Evolutionary conservation across 2,797 vertebrate genomes (phyloP).

Genomic region (Sardinella longiceps): DNA sequence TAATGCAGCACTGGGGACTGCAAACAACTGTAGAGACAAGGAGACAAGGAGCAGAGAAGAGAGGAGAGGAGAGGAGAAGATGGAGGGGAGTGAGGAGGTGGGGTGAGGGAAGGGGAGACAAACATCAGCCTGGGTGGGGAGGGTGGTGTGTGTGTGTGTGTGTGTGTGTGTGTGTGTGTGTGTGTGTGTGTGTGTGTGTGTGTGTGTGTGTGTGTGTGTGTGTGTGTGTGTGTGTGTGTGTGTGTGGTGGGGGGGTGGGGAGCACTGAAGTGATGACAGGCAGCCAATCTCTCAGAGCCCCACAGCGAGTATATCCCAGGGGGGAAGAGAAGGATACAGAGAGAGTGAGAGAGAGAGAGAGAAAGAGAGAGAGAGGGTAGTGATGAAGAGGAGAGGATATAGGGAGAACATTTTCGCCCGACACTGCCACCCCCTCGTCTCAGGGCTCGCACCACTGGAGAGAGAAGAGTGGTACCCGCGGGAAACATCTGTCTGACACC

Average conservation of each 20-base stretch:
- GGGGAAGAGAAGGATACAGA: background rate
- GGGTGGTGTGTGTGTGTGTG: background rate
- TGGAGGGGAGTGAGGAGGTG: no score
- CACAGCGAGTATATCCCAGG: background rate
- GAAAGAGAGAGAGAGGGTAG: background rate
- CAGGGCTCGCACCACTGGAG: background rate
- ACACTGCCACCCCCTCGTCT: background rate
- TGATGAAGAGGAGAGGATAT: background rate
- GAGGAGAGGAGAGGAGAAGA: background rate
- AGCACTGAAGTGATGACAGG: background rate
- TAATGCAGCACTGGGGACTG: background rate
- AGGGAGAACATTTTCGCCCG: background rate
- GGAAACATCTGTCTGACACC: constrained; percentile 8
- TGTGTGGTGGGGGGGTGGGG: background rate
- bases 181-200: background rate
- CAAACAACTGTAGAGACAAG: background rate
- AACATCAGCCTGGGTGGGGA: background rate
- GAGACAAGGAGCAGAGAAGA: no score
- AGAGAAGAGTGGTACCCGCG: background rate
- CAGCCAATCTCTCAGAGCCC: background rate
- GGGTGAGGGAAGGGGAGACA: no score
- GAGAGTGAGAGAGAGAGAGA: background rate
- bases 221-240: background rate
- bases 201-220: background rate
- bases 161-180: background rate